These are phyloP conservation scores for Remorina albescens DNA, from an alignment of 2,797 vertebrate species.

Conservation along the genomic window DNA sequence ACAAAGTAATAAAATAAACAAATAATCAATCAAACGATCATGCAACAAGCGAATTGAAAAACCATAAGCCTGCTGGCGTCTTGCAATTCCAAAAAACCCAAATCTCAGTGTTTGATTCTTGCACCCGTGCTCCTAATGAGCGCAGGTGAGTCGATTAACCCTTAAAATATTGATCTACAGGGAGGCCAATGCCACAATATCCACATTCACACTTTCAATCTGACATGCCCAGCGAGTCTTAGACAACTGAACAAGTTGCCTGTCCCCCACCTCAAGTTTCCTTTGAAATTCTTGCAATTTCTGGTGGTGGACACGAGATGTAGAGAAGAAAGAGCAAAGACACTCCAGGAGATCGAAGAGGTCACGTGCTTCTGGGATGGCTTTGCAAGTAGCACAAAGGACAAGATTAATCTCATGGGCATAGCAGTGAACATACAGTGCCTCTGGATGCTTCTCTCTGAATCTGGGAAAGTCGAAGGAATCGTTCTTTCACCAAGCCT, in stretches of 20 bases:
- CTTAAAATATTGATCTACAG: too few relatives aligned
- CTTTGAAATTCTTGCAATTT: neutral
- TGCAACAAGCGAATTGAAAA: too few relatives aligned
- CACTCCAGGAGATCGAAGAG: neutral
- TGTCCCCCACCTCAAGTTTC: neutral
- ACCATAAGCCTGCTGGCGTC: too few relatives aligned
- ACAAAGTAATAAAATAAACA: too few relatives aligned
- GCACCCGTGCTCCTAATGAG: too few relatives aligned
- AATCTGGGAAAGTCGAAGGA: slow-evolving; percentile 8
- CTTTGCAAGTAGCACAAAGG: neutral
- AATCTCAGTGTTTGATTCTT: too few relatives aligned
- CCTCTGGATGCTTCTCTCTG: slow-evolving; percentile 3
- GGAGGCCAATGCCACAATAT: too few relatives aligned
- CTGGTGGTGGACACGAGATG: slow-evolving; percentile 2
- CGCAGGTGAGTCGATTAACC: too few relatives aligned
- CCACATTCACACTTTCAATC: too few relatives aligned
- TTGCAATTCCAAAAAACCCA: too few relatives aligned
- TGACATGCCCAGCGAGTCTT: too few relatives aligned
- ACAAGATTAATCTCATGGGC: neutral
- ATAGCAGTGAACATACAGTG: neutral
- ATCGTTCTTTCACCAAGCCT: slow-evolving; percentile 1
- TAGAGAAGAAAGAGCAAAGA: slow-evolving; percentile 4
- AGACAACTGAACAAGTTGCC: slow-evolving; percentile 11
- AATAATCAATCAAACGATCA: too few relatives aligned
- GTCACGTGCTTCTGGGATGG: neutral